Conservation (phyloP, 1,140 invertebrate genomes). For the Zophobas morio region DNA sequence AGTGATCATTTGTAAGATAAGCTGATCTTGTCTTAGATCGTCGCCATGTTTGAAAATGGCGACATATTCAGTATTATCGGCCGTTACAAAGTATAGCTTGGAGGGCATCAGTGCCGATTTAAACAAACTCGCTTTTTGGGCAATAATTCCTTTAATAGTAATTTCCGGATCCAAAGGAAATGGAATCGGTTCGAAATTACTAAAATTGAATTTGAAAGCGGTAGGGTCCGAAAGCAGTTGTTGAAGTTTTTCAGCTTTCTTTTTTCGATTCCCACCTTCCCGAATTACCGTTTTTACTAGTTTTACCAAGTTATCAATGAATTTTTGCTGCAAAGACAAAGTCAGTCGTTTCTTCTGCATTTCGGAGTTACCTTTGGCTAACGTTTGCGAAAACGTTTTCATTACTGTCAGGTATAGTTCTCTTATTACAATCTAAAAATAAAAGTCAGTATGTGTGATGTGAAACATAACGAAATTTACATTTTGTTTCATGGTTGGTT, state of each 20-base stretch:
- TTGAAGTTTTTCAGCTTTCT: slow-evolving; percentile 92
- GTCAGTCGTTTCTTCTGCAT: slow-evolving; percentile 80
- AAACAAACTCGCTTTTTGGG: slow-evolving; percentile 92
- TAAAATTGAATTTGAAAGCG: slow-evolving; percentile 87
- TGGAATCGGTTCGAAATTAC: slow-evolving; percentile 92
- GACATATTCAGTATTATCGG: slow-evolving; percentile 88
- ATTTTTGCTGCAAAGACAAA: slow-evolving; percentile 87
- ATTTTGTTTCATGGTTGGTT: slow-evolving; percentile 80
- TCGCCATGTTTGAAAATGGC: slow-evolving; percentile 99
- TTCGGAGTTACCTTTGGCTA: slow-evolving; percentile 77
- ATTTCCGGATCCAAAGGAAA: slow-evolving; percentile 95
- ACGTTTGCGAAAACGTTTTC: slow-evolving; percentile 84
- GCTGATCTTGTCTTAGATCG: slow-evolving; percentile 98
- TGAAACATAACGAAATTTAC: slow-evolving; percentile 63
- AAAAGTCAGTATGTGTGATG: slow-evolving; percentile 8
- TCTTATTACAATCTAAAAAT: slow-evolving; percentile 69
- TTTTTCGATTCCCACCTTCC: slow-evolving; percentile 92
- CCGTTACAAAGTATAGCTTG: slow-evolving; percentile 91
- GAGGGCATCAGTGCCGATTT: slow-evolving; percentile 99
- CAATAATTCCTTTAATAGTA: slow-evolving; percentile 90
- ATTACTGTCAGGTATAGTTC: slow-evolving; percentile 94
- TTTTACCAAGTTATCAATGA: slow-evolving; percentile 92
- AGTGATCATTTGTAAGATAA: slow-evolving; percentile 97
- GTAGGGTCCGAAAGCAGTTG: slow-evolving; percentile 86
- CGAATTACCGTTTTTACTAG: slow-evolving; percentile 93